A percentile compares a stretch with the other conserved stretches of the same genome.
These are phyloP conservation scores for Phymastichus coffea DNA, from an alignment of 1,140 invertebrate species.

Conservation along the genomic window DNA sequence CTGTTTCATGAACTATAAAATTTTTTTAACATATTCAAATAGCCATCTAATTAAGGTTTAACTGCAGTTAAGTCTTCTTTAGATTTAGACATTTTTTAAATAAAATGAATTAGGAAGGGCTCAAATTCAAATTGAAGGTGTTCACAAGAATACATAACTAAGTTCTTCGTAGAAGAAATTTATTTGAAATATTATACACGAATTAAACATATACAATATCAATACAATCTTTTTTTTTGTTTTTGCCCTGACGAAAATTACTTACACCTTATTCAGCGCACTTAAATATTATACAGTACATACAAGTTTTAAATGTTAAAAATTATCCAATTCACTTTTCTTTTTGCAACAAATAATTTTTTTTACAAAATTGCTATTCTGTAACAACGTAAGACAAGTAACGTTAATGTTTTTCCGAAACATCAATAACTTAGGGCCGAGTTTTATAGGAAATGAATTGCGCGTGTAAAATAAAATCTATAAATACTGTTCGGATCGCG, in stretches of 20 bases:
- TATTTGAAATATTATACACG: constrained; percentile 30
- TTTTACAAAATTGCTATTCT: too few relatives aligned
- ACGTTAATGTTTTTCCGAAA: neutral
- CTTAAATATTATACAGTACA: constrained; percentile 30
- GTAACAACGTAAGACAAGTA: too few relatives aligned
- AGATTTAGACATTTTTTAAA: too few relatives aligned
- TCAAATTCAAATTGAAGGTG: neutral
- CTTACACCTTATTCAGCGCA: constrained; percentile 13
- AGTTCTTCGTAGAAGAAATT: constrained; percentile 30
- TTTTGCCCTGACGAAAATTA: constrained; percentile 13
- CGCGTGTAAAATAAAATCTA: constrained; percentile 22
- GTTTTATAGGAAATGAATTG: constrained; percentile 18
- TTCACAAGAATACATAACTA: neutral
- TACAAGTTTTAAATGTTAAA: constrained; percentile 35
- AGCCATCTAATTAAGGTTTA: too few relatives aligned
- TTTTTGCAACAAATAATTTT: constrained; percentile 26
- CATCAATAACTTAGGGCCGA: constrained; percentile 19
- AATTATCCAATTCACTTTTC: constrained; percentile 31
- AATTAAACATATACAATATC: constrained; percentile 29
- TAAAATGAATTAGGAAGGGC: too few relatives aligned
- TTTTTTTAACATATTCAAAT: too few relatives aligned
- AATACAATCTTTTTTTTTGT: constrained; percentile 25
- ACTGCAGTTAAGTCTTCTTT: too few relatives aligned
- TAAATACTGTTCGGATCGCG: constrained; percentile 26
- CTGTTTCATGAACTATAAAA: too few relatives aligned